Conservation (phyloP, 2,888 invertebrate genomes). For the Abscondita cerata region DNA sequence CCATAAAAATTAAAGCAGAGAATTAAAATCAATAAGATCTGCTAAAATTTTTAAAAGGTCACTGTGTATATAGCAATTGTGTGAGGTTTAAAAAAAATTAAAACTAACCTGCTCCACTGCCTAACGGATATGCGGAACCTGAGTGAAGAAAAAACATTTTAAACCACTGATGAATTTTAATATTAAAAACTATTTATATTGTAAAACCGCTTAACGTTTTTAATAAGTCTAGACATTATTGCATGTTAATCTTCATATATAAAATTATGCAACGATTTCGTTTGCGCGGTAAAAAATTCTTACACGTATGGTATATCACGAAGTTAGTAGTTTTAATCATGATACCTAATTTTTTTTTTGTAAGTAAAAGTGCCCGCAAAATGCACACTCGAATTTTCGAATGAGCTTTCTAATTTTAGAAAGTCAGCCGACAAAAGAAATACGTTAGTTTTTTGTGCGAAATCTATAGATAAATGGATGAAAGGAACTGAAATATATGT, state of each 20-base stretch:
- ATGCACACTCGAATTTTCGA: too few species aligned
- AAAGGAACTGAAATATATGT: not conserved
- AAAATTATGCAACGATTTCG: conserved; percentile 26
- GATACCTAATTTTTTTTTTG: conserved; percentile 8
- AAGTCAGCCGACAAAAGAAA: too few species aligned
- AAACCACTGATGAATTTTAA: conserved; percentile 16
- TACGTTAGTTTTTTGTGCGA: too few species aligned
- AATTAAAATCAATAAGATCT: conserved; percentile 2
- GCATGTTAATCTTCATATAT: conserved; percentile 26
- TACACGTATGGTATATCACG: conserved; percentile 15
- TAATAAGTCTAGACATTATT: conserved; percentile 36
- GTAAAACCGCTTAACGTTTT: conserved; percentile 26
- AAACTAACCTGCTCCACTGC: conserved; percentile 32
- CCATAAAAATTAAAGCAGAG: conserved; percentile 17
- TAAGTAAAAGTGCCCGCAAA: too few species aligned
- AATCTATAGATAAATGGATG: too few species aligned
- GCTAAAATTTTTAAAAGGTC: conserved; percentile 10
- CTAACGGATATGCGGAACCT: conserved; percentile 33
- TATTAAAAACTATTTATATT: conserved; percentile 19
- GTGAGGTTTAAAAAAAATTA: conserved; percentile 20
- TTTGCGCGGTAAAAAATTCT: conserved; percentile 27
- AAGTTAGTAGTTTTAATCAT: conserved; percentile 22
- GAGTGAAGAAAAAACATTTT: conserved; percentile 32
- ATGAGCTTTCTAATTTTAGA: not conserved
- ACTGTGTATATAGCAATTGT: not conserved